Conservation (phyloP, 2,888 invertebrate species). For the Lasioglossum vierecki region DNA sequence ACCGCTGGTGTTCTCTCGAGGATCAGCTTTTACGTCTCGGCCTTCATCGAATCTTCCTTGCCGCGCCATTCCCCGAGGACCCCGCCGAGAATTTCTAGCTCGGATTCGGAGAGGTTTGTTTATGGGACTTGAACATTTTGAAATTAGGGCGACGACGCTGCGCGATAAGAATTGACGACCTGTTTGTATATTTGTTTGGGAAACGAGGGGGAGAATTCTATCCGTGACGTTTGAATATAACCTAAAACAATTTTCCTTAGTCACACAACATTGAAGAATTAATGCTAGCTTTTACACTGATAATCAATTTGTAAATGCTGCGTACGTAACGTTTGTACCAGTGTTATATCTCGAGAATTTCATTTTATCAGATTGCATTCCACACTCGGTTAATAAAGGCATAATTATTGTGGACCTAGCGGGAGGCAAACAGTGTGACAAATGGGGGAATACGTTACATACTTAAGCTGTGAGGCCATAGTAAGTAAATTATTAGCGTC, state of each 20-base stretch:
- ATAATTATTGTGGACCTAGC: not conserved
- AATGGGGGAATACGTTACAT: not conserved
- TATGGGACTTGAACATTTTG: not conserved
- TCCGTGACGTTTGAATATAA: not conserved
- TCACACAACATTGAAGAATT: not conserved
- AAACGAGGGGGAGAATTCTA: not conserved
- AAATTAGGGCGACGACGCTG: not conserved
- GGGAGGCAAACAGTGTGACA: not conserved
- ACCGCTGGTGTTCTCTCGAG: slow-evolving; percentile 16
- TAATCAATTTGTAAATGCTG: not conserved
- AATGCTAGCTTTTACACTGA: not conserved
- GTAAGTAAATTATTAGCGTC: not conserved
- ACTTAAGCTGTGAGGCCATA: too few relatives aligned
- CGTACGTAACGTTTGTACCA: not conserved
- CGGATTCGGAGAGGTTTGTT: not conserved
- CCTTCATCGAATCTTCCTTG: not conserved
- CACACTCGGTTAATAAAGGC: not conserved
- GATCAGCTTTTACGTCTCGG: slow-evolving; percentile 36
- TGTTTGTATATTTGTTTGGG: not conserved
- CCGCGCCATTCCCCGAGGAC: not conserved
- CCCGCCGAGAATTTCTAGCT: not conserved
- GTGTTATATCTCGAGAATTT: not conserved
- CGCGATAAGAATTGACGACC: not conserved
- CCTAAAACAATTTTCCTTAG: not conserved
- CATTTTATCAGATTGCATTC: not conserved